phyloP scores from a whole-genome alignment of 2,888 invertebrate species.

The Liposcelis brunnea region DNA sequence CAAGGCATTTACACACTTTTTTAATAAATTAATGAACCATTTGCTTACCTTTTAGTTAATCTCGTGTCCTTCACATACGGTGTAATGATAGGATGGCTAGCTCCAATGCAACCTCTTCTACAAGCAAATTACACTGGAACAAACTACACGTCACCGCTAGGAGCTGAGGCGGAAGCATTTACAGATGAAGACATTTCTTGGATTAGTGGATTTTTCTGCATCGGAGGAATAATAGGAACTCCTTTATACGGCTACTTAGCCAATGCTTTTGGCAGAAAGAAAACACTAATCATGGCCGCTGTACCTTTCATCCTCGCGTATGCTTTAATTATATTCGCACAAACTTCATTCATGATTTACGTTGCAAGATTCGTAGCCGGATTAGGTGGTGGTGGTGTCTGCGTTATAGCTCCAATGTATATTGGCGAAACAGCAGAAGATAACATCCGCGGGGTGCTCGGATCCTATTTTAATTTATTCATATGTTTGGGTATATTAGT shows the following conservation, averaged over 20 bases:
- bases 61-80: conserved; percentile 37
- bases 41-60: too few species aligned
- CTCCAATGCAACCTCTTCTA: conserved; percentile 33
- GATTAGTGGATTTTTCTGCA: conserved; percentile 35
- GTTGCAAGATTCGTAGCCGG: conserved; percentile 39
- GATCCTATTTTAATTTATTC: conserved; percentile 35
- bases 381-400: conserved; percentile 33
- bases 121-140: conserved; percentile 19
- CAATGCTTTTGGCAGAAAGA: conserved; percentile 35
- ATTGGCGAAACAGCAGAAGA: conserved; percentile 44
- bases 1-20: too few species aligned
- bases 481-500: conserved; percentile 34
- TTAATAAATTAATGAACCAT: too few species aligned
- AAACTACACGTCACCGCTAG: background rate
- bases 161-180: conserved; percentile 24
- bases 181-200: conserved; percentile 32
- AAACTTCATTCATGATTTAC: conserved; percentile 27
- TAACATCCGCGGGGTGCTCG: conserved; percentile 35
- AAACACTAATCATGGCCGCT: conserved; percentile 32
- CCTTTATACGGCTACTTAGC: conserved; percentile 30
- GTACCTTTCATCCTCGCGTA: conserved; percentile 40
- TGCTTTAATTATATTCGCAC: conserved; percentile 34
- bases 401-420: conserved; percentile 41
- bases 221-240: conserved; percentile 34
- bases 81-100: conserved; percentile 39